These are phyloP conservation scores for Caenorhabditis latens DNA, from an alignment of 1,140 invertebrate species.

Conservation along the genomic window DNA sequence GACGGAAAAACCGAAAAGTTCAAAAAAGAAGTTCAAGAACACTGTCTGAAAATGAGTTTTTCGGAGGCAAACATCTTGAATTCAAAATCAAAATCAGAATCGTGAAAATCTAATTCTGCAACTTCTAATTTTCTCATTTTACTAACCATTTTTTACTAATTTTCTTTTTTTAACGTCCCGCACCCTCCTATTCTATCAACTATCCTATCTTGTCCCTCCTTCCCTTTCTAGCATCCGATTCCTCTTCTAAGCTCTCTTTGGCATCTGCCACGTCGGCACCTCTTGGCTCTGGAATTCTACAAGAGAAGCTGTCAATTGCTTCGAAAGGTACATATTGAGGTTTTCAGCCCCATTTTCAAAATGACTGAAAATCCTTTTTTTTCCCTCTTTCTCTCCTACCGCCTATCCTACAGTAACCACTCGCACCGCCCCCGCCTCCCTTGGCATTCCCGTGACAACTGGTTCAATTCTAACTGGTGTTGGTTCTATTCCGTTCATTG, in stretches of 20 bases:
- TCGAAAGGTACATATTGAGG: conserved; percentile 13
- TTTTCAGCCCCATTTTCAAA: no score
- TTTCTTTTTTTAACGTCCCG: no score
- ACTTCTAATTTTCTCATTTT: no score
- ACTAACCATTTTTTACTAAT: no score
- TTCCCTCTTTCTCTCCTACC: background rate
- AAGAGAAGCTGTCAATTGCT: background rate
- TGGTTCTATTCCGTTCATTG: background rate
- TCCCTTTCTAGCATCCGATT: background rate
- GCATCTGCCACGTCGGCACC: conserved; percentile 16
- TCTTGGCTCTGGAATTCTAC: background rate
- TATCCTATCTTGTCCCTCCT: background rate
- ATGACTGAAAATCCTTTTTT: background rate
- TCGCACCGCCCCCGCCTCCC: conserved; percentile 34
- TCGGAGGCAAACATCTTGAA: no score
- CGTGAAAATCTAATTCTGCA: no score
- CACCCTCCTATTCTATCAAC: no score
- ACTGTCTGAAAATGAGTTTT: no score
- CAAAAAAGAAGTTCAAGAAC: no score
- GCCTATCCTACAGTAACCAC: conserved; percentile 33
- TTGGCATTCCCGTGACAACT: conserved; percentile 14
- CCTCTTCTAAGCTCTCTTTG: background rate
- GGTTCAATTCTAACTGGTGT: conserved; percentile 34
- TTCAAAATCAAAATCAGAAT: no score
- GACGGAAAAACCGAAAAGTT: no score